Conservation (phyloP, 35 echinoderm and acorn worm genomes). For the Stichopus chloronotus region DNA sequence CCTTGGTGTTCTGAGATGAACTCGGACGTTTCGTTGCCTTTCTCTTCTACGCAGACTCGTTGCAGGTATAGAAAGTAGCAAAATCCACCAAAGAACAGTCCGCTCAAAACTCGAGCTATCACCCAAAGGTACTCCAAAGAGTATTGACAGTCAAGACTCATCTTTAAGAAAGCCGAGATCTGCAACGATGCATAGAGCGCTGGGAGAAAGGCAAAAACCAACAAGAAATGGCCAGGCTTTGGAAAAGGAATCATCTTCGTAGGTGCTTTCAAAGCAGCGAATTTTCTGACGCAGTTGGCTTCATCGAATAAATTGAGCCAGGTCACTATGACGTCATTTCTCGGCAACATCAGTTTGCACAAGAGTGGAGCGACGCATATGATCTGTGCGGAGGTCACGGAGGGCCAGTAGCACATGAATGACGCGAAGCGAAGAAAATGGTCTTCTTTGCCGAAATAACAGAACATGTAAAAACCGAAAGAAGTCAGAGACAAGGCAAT, state of each 20-base stretch:
- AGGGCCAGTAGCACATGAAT: background rate
- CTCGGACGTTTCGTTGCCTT: background rate
- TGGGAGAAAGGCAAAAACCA: background rate
- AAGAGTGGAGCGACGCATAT: background rate
- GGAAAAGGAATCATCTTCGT: background rate
- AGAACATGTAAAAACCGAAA: background rate
- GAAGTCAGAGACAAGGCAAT: background rate
- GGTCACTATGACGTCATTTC: background rate
- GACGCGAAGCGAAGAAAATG: constrained; percentile 12
- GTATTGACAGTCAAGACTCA: background rate
- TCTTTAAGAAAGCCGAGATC: background rate
- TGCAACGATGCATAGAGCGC: background rate
- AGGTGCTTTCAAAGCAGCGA: background rate
- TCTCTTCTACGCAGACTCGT: background rate
- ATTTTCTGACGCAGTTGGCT: background rate
- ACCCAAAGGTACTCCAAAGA: background rate
- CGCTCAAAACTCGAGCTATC: background rate
- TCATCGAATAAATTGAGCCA: background rate
- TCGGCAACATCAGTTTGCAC: too few relatives aligned
- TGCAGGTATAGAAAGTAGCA: constrained; percentile 33
- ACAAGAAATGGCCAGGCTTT: background rate
- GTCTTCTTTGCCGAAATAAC: background rate
- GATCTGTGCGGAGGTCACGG: background rate
- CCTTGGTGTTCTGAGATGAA: background rate
- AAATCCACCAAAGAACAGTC: constrained; percentile 5